phyloP scores from a whole-genome alignment of 2,888 invertebrate species.

The Rhynchonema sp. region DNA sequence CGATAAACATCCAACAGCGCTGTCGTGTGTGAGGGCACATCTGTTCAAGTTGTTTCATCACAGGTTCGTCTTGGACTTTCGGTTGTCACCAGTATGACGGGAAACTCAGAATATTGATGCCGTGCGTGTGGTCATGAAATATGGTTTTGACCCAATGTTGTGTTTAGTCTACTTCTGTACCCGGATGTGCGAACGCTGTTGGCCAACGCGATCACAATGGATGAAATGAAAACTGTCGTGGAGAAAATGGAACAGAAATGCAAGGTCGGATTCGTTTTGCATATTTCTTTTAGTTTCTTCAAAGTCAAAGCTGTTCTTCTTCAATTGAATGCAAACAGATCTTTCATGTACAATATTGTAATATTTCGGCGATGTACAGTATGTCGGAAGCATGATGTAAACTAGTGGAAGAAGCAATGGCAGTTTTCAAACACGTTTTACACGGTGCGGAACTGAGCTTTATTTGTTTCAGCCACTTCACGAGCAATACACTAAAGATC shows the following conservation, averaged over 20 bases:
- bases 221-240: not conserved
- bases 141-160: not conserved
- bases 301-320: too few species aligned
- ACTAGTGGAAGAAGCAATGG: too few species aligned
- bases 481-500: not conserved
- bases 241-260: not conserved
- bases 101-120: too few species aligned
- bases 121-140: too few species aligned
- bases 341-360: not conserved
- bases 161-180: not conserved
- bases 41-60: conserved; percentile 89
- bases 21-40: conserved; percentile 77
- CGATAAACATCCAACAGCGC: conserved; percentile 60
- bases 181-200: not conserved
- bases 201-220: not conserved
- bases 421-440: too few species aligned
- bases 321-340: not conserved
- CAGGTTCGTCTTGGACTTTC: conserved; percentile 43
- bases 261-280: not conserved
- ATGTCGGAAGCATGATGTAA: too few species aligned
- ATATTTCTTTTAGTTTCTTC: too few species aligned
- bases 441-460: too few species aligned
- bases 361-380: not conserved
- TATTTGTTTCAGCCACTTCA: not conserved
- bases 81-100: too few species aligned